phyloP scores from a whole-genome alignment of 2,888 invertebrate genomes.

The Epinotia nisella region DNA sequence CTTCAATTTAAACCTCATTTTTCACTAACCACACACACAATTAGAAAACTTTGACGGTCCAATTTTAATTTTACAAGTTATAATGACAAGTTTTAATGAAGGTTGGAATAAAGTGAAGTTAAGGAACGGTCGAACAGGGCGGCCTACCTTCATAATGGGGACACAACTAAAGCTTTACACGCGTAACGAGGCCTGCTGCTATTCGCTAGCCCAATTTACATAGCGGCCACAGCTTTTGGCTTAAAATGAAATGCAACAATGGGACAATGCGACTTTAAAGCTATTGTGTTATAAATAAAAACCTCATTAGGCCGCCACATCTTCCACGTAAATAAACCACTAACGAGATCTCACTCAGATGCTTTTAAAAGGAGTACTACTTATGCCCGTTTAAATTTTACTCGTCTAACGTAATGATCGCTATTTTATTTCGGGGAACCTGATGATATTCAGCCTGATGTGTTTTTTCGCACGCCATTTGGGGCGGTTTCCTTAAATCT shows the following conservation, averaged over 20 bases:
- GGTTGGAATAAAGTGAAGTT: constrained; percentile 17
- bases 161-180: constrained; percentile 61
- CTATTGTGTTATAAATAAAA: constrained; percentile 74
- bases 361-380: constrained; percentile 52
- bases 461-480: constrained; percentile 41
- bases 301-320: constrained; percentile 79
- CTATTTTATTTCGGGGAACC: constrained; percentile 39
- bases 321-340: constrained; percentile 70
- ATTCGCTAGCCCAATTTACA: constrained; percentile 77
- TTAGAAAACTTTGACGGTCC: constrained; percentile 21
- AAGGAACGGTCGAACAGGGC: neutral
- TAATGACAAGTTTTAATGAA: constrained; percentile 33
- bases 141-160: constrained; percentile 33
- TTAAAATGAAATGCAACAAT: constrained; percentile 81
- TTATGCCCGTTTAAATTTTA: constrained; percentile 55
- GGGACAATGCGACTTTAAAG: constrained; percentile 79
- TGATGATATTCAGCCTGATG: constrained; percentile 41
- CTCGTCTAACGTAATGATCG: constrained; percentile 46
- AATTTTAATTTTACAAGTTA: constrained; percentile 27
- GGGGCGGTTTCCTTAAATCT: constrained; percentile 27
- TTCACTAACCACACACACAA: constrained; percentile 36
- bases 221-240: constrained; percentile 73
- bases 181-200: constrained; percentile 68
- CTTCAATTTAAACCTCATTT: constrained; percentile 39
- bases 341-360: constrained; percentile 51